Evolutionary conservation across 1,140 invertebrate species (phyloP), one percentile per base, ranked within the genome.

Genomic region (Cydia fagiglandana): DNA sequence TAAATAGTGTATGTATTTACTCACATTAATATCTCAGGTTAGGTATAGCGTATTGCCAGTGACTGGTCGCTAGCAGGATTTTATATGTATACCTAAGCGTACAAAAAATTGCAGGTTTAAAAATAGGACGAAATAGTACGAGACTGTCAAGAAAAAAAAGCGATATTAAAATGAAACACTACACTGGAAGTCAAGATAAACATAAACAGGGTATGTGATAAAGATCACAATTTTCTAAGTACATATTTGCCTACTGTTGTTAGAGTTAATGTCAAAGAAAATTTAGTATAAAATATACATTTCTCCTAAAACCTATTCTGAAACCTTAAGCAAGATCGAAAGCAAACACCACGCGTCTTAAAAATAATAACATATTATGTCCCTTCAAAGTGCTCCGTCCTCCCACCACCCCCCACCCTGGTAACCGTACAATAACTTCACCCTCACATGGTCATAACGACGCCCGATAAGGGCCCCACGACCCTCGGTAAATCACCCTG

Each of bases 361-460:
- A 84, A 84, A 83, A 84, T 83, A 83, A 84, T 84, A 87, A 83
- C 79, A 85, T 81, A 84, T 88, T 86, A 88, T 85, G 84, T 88
- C 86, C 88, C 86, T 87, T 81, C 80, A 81, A 88, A 87, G 85
- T 84, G 81, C 80, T 70, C 73, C 80, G 80, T 64, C 79, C 84
- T 81, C 85, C 81, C 81, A 82, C 50, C 81, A 83, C 84, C 81
- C 82, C 77, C 68, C 76, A 74, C 80, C 81, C 79, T 79, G 34
- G 73, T 74, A 64, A 76, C 75, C 76, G 83, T 84, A 88, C 85
- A 84, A 88, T 88, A 89, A 88, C 86, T 86, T 84, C 88, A 85
- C 88, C 88, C 90, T 91, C 89, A 92, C 88, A 92, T 92, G 90
- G 90, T 92, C 90, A 92, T 92, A 92, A 92, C 90, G 88, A 85